A percentile compares a stretch with the other conserved stretches of the same genome.
Evolutionary conservation across 2,797 vertebrate genomes (phyloP).

Genomic region (Carapus acus): DNA sequence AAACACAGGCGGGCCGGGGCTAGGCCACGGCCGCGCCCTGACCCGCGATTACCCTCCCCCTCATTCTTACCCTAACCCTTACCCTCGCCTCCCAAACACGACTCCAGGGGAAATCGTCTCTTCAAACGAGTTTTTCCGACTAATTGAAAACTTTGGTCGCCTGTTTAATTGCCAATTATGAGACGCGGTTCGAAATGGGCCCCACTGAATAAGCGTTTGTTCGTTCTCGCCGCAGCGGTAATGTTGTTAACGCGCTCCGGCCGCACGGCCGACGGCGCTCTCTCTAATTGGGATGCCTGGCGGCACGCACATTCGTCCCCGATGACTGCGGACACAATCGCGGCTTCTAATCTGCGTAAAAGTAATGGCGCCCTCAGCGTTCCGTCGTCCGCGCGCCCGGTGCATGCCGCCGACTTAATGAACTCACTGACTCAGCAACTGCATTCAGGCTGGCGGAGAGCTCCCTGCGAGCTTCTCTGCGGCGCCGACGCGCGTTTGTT

Average conservation of each 20-base stretch:
- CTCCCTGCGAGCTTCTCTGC: constrained; percentile 13
- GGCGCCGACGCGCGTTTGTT: background rate
- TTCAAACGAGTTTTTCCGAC: no score
- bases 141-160: background rate
- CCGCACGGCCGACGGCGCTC: constrained; percentile 35
- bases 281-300: constrained; percentile 53
- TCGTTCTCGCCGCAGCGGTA: constrained; percentile 31
- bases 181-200: constrained; percentile 15
- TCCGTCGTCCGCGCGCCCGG: constrained; percentile 58
- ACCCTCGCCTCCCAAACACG: no score
- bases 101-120: no score
- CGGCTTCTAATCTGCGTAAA: constrained; percentile 59
- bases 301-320: constrained; percentile 36
- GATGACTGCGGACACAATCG: constrained; percentile 56
- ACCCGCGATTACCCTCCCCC: no score
- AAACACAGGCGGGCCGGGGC: no score
- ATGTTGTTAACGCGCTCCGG: constrained; percentile 30
- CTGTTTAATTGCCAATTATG: no score
- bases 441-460: constrained; percentile 12
- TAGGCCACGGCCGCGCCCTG: no score
- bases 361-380: constrained; percentile 56
- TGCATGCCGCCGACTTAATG: constrained; percentile 49
- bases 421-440: constrained; percentile 34
- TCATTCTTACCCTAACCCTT: no score
- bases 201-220: constrained; percentile 37